These are phyloP conservation scores for Morphnarchus princeps DNA, from an alignment of 2,113 vertebrate species.

Conservation along the genomic window DNA sequence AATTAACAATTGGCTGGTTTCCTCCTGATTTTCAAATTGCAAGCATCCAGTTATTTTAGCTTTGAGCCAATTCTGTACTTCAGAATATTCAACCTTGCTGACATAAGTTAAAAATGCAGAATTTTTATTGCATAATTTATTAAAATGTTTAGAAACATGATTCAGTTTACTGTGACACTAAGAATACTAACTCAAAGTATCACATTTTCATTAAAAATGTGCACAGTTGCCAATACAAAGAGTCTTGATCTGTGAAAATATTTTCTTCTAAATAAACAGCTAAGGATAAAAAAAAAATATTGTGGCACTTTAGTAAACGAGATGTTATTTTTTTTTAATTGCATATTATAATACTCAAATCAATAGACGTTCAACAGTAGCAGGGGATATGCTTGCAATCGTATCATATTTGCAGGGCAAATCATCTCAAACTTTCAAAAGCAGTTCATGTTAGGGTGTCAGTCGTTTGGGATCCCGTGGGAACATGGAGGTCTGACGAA, in stretches of 20 bases:
- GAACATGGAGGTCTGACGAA: slow-evolving; percentile 98
- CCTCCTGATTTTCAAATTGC: neutral
- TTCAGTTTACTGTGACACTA: slow-evolving; percentile 31
- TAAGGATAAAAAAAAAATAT: slow-evolving; percentile 40
- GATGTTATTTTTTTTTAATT: slow-evolving; percentile 6
- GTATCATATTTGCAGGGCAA: neutral
- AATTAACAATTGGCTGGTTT: neutral
- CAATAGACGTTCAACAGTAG: slow-evolving; percentile 5
- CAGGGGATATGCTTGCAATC: slow-evolving; percentile 6
- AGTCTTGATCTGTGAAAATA: slow-evolving; percentile 52
- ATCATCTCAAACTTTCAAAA: neutral
- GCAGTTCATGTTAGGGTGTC: slow-evolving; percentile 79
- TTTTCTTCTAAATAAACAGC: slow-evolving; percentile 46
- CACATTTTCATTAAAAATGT: slow-evolving; percentile 61
- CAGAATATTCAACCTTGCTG: slow-evolving; percentile 8
- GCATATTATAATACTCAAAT: slow-evolving; percentile 32
- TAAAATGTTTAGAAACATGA: slow-evolving; percentile 62
- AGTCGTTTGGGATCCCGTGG: slow-evolving; percentile 96
- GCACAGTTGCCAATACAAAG: slow-evolving; percentile 43
- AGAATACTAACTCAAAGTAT: slow-evolving; percentile 40
- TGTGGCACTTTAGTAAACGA: slow-evolving; percentile 63
- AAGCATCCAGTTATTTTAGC: slow-evolving; percentile 13
- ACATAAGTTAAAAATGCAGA: slow-evolving; percentile 53
- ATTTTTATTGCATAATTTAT: slow-evolving; percentile 38
- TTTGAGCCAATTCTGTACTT: slow-evolving; percentile 30